phyloP scores from a whole-genome alignment of 1,140 invertebrate genomes.

The Leptinotarsa defecta region DNA sequence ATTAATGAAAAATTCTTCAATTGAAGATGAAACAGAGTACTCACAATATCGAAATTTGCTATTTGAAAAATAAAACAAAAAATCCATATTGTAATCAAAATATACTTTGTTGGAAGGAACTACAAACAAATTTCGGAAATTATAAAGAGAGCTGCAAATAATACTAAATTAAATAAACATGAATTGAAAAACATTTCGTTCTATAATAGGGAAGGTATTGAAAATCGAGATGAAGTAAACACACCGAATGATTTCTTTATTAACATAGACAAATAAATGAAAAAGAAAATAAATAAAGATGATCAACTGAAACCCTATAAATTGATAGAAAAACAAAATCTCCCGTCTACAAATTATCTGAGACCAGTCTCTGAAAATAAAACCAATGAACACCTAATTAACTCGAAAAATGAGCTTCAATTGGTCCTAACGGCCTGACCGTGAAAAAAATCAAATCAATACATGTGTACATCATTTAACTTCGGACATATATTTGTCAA shows the following conservation, averaged over 20 bases:
- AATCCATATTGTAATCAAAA: neutral
- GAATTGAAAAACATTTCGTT: neutral
- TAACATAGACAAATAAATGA: neutral
- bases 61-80: neutral
- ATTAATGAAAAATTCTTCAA: neutral
- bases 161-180: neutral
- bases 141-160: neutral
- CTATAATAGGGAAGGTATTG: neutral
- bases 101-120: neutral
- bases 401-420: neutral
- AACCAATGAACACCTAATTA: neutral
- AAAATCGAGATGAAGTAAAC: neutral
- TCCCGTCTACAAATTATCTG: neutral
- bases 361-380: conserved; percentile 2
- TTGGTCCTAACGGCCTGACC: neutral
- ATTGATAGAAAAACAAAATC: neutral
- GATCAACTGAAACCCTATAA: neutral
- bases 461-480: neutral
- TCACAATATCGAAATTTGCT: neutral
- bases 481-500: neutral
- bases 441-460: neutral
- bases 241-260: neutral
- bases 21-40: neutral
- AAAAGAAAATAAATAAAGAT: neutral
- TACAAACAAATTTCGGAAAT: neutral